phyloP scores from a whole-genome alignment of 2,113 vertebrate species.

The Notothenia rossii region DNA sequence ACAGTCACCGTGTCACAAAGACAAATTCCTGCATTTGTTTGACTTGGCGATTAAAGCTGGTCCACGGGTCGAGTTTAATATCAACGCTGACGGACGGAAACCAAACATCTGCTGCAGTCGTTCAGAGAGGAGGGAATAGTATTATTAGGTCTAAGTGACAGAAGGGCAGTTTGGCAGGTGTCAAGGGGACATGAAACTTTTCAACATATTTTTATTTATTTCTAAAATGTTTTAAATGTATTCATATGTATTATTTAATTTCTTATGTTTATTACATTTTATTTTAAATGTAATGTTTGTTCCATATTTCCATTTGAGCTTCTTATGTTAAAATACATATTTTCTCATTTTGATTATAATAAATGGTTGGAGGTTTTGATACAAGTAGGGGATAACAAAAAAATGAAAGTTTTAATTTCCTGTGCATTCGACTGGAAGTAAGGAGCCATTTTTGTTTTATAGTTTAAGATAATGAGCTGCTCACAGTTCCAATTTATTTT shows the following conservation, averaged over 20 bases:
- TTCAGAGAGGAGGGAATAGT: not conserved
- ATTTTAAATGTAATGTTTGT: too few species aligned
- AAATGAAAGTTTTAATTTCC: too few species aligned
- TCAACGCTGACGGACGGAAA: constrained; percentile 3
- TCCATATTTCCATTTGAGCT: too few species aligned
- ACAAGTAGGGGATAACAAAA: not conserved
- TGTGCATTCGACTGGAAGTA: too few species aligned
- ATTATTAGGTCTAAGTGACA: not conserved
- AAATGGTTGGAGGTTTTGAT: not conserved
- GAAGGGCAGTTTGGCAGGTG: not conserved
- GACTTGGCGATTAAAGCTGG: constrained; percentile 16
- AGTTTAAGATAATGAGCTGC: too few species aligned
- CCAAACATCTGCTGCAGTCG: not conserved
- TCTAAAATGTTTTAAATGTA: too few species aligned
- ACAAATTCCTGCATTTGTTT: constrained; percentile 35
- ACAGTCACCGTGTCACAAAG: constrained; percentile 26
- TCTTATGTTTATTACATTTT: too few species aligned
- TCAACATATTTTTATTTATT: not conserved
- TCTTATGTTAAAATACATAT: too few species aligned
- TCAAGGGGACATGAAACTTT: not conserved
- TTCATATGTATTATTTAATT: too few species aligned
- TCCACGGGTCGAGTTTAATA: constrained; percentile 10
- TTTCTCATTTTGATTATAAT: not conserved
- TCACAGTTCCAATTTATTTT: too few species aligned
- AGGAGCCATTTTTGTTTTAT: too few species aligned